Percentiles rank a stretch among this genome's conserved stretches.
Conservation (phyloP, 2,888 invertebrate species). For the Carcina quercana region DNA sequence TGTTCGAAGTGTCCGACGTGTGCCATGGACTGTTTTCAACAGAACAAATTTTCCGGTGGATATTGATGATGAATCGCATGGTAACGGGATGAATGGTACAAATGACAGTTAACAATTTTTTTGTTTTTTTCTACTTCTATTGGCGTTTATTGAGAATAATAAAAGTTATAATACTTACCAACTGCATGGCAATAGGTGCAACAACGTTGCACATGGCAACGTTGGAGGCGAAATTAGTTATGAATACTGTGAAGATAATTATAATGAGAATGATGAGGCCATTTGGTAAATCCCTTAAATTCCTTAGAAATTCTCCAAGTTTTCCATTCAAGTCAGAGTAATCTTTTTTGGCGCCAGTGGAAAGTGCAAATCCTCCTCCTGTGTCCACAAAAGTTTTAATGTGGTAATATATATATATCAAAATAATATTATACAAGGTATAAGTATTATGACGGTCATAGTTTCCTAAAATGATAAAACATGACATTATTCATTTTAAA, state of each 20-base stretch:
- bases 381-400: no score
- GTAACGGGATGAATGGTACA: no score
- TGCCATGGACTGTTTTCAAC: no score
- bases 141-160: not conserved
- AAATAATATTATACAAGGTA: no score
- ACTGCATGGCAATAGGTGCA: constrained; percentile 45
- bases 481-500: no score
- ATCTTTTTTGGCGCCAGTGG: constrained; percentile 29
- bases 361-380: constrained; percentile 53
- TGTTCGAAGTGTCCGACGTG: no score
- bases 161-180: constrained; percentile 31
- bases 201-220: constrained; percentile 53
- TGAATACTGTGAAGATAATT: constrained; percentile 31
- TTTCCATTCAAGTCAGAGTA: constrained; percentile 36
- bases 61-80: no score
- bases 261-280: constrained; percentile 29
- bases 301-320: constrained; percentile 32
- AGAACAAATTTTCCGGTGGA: no score
- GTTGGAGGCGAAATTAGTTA: constrained; percentile 60
- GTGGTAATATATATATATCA: no score
- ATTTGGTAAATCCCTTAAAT: constrained; percentile 27
- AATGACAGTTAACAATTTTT: no score
- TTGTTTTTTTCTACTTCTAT: constrained; percentile 3
- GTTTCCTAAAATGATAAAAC: no score
- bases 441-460: no score